These are phyloP conservation scores for Smittia sp. DNA, from an alignment of 2,888 invertebrate genomes.

Conservation along the genomic window DNA sequence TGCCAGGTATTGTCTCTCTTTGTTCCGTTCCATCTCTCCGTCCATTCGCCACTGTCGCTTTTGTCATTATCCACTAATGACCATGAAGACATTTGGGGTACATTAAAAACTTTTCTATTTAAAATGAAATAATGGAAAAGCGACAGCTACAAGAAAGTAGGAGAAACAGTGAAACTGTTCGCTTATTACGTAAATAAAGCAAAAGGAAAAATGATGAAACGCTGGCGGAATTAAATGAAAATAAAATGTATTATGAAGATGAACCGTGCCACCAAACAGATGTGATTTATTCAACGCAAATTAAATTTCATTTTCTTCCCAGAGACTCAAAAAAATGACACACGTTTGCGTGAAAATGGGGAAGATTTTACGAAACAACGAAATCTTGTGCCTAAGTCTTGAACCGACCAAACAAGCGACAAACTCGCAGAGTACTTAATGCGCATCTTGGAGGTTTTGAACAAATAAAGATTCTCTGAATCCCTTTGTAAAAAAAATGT, in stretches of 20 bases:
- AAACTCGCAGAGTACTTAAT: too few species aligned
- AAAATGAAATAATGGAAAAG: slow-evolving; percentile 36
- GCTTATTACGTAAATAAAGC: neutral
- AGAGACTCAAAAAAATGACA: slow-evolving; percentile 17
- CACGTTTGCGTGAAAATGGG: neutral
- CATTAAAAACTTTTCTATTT: slow-evolving; percentile 38
- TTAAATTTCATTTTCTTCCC: slow-evolving; percentile 29
- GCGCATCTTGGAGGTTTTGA: too few species aligned
- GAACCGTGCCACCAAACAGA: slow-evolving; percentile 28
- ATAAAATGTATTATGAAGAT: slow-evolving; percentile 36
- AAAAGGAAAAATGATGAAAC: slow-evolving; percentile 31
- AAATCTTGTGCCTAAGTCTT: too few species aligned
- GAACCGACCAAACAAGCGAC: too few species aligned
- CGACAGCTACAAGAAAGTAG: neutral
- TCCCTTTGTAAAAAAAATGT: neutral
- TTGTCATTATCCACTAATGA: slow-evolving; percentile 33
- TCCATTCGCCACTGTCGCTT: slow-evolving; percentile 17
- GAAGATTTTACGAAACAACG: too few species aligned
- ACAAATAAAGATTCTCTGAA: neutral
- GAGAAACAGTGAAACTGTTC: slow-evolving; percentile 15
- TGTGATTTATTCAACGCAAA: slow-evolving; percentile 39
- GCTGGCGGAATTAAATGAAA: slow-evolving; percentile 32
- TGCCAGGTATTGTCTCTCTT: neutral
- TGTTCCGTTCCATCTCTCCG: neutral
- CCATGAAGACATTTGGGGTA: slow-evolving; percentile 31